phyloP scores from a whole-genome alignment of 92 coral and sea anemone species.

The Umimayanthus chanpuru region DNA sequence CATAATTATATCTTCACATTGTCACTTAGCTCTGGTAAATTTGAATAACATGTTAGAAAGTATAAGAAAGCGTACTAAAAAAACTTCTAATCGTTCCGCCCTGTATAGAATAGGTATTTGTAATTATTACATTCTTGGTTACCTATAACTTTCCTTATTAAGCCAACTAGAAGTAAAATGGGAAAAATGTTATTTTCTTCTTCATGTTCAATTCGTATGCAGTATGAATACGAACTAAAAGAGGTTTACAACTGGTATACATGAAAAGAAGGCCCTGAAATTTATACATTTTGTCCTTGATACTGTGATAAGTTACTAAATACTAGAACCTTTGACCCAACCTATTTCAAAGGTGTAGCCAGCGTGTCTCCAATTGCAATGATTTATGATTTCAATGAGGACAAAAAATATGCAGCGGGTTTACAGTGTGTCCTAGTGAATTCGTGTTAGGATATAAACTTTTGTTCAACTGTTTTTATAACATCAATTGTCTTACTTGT shows the following conservation, averaged over 20 bases:
- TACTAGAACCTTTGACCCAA: constrained; percentile 23
- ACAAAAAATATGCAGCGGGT: background rate
- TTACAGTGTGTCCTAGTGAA: too few relatives aligned
- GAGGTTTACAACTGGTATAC: background rate
- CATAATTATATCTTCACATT: too few relatives aligned
- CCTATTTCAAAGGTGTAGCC: constrained; percentile 3
- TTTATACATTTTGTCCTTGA: background rate
- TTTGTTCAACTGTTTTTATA: background rate
- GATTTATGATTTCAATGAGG: constrained; percentile 38
- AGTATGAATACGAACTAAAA: background rate
- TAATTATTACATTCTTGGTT: too few relatives aligned
- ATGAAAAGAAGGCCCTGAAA: background rate
- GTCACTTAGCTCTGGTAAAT: background rate
- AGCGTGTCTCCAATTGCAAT: background rate
- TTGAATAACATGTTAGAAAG: background rate
- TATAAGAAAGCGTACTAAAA: too few relatives aligned
- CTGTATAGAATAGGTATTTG: background rate
- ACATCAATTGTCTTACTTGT: constrained; percentile 4
- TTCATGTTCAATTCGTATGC: background rate
- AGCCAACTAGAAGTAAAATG: background rate
- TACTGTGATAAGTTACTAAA: background rate
- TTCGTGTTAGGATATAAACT: too few relatives aligned
- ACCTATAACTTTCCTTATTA: too few relatives aligned
- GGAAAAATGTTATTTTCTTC: too few relatives aligned
- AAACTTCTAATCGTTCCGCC: background rate